Conservation (phyloP, 2,113 vertebrate genomes). For the Corythornis vintsioides region DNA sequence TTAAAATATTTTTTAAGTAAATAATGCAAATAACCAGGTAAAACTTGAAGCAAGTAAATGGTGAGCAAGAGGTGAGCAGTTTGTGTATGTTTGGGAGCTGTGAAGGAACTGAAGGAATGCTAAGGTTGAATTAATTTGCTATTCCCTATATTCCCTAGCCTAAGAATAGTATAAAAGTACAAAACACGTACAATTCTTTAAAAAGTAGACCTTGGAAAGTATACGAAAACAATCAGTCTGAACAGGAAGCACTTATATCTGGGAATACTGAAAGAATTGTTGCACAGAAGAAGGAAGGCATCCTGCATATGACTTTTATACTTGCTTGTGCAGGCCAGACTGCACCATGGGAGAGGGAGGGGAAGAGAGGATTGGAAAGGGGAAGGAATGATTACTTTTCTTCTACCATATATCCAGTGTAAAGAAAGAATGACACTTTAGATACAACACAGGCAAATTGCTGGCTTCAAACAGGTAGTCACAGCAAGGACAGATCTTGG, state of each 20-base stretch:
- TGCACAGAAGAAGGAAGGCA: not conserved
- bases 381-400: not conserved
- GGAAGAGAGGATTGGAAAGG: not conserved
- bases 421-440: not conserved
- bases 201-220: not conserved
- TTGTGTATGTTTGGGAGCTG: not conserved
- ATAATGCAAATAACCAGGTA: not conserved
- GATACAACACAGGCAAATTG: not conserved
- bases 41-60: not conserved
- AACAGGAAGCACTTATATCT: not conserved
- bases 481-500: not conserved
- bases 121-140: conserved; percentile 12
- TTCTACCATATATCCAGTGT: not conserved
- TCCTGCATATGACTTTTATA: not conserved
- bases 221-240: not conserved
- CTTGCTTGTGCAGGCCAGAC: not conserved
- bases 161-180: conserved; percentile 26
- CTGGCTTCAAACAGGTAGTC: not conserved
- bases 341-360: too few relatives aligned
- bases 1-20: conserved; percentile 17
- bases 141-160: not conserved
- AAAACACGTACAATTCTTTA: not conserved
- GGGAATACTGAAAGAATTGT: not conserved
- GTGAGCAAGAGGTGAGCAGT: conserved; percentile 4
- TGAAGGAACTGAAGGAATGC: not conserved